phyloP scores from a whole-genome alignment of 2,888 invertebrate species.

The Lucinisca nassula region DNA sequence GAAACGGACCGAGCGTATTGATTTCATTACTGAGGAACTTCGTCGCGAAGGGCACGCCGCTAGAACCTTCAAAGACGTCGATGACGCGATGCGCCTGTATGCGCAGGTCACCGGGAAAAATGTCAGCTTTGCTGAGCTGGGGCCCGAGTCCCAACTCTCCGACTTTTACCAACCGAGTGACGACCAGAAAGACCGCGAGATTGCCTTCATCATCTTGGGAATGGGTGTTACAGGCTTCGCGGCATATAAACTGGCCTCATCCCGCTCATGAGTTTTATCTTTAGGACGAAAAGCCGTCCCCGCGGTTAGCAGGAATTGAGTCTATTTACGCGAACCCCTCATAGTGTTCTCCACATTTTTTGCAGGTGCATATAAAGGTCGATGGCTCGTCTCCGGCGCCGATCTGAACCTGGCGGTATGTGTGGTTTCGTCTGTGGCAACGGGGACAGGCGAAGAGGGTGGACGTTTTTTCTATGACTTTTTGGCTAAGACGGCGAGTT shows the following conservation, averaged over 20 bases:
- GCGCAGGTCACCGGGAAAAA: conserved; percentile 20
- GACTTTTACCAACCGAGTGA: background rate
- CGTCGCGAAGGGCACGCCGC: background rate
- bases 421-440: no score
- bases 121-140: background rate
- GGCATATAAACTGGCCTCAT: background rate
- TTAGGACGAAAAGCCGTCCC: no score
- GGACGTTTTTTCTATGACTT: no score
- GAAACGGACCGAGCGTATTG: background rate
- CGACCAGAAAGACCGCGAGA: background rate
- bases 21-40: background rate
- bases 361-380: no score
- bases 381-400: no score
- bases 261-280: no score
- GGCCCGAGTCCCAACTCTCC: background rate
- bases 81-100: background rate
- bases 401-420: no score
- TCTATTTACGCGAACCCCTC: no score
- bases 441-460: no score
- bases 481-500: no score
- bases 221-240: background rate
- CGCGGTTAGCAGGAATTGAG: no score
- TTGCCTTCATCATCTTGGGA: background rate
- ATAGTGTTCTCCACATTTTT: no score
- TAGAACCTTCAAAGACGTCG: background rate